Base-by-base conservation (phyloP, 2,797 vertebrate species). In the Adelosebastes latens region DNA sequence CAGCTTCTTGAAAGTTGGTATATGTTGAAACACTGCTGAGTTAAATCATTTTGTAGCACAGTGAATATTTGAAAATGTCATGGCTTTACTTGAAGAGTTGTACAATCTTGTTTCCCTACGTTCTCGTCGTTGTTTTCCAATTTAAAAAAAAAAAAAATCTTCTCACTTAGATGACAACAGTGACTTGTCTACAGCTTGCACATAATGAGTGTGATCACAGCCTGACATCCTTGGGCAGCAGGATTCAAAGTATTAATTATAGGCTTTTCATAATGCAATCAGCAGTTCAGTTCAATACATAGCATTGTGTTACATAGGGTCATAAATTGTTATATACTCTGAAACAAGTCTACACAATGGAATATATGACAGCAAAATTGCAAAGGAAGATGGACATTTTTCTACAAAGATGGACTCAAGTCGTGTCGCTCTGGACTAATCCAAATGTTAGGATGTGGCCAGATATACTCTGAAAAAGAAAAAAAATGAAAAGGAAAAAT, bases 231-330 rank as follows among this genome's bases (percentile, higher is more conserved):
- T 42, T 32, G 13, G 67, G 31, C 64, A 67, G 31, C 64, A 63
- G 12, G n/a, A 70, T 80, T 74, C 24, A 77, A 31, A 60, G 24
- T 72, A 16, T 73, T 25, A 73, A 49, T 68, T 20, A n/a, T 7
- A 14, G 14, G 9, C 16, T 20, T 63, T 32, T 60, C 24, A 58
- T 25, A 56, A 29, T 75, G 16, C n/a, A 32, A 53, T 34, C 24
- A 59, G n/a, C 11, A 61, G 34, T 55, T 27, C 39, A 39, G 5
- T 60, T 39, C 11, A 27, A 18, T 32, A n/a, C 18, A 29, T 18
- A 67, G 16, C 20, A 49, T 18, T 71, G 10, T 25, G 59, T 52
- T 59, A 6, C 18, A 29, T 64, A 7, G 16, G 42, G 42, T 18
- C 18, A 46, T 46, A 46, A 46, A 46, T 46, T 46, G 42, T 46